Conservation (phyloP, 2,113 vertebrate species). For the Ageneiosus marmoratus region DNA sequence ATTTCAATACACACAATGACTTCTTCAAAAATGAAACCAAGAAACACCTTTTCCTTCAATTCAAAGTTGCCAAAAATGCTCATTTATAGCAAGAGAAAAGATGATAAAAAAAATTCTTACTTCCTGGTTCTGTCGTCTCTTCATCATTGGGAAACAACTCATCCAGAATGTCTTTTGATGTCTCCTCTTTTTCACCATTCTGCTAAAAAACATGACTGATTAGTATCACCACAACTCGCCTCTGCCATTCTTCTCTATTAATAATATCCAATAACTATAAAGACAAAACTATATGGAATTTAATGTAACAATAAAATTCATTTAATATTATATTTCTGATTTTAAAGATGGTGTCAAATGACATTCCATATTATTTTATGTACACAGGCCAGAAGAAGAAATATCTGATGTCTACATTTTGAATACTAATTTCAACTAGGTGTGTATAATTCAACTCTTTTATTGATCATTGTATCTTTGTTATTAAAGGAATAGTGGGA, state of each 20-base stretch:
- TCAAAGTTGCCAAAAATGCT: neutral
- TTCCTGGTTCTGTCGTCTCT: slow-evolving; percentile 69
- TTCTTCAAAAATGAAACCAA: neutral
- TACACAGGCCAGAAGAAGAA: neutral
- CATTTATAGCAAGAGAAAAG: neutral
- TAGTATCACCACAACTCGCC: neutral
- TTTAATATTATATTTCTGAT: neutral
- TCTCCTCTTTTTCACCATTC: slow-evolving; percentile 81
- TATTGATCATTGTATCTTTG: no score
- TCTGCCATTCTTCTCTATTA: neutral
- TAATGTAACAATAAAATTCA: no score
- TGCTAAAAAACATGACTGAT: slow-evolving; percentile 48
- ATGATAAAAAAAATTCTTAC: slow-evolving; percentile 64
- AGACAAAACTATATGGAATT: neutral
- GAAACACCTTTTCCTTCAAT: neutral
- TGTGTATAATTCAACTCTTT: no score
- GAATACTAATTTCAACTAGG: neutral
- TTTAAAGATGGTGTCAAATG: neutral
- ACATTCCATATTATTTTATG: neutral
- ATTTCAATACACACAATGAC: neutral
- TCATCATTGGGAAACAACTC: slow-evolving; percentile 86
- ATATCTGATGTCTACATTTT: neutral
- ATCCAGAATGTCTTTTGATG: slow-evolving; percentile 80
- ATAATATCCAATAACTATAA: neutral
- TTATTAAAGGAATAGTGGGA: no score